These are phyloP conservation scores for Bungarus multicinctus DNA, from an alignment of 2,113 vertebrate genomes.

Conservation along the genomic window DNA sequence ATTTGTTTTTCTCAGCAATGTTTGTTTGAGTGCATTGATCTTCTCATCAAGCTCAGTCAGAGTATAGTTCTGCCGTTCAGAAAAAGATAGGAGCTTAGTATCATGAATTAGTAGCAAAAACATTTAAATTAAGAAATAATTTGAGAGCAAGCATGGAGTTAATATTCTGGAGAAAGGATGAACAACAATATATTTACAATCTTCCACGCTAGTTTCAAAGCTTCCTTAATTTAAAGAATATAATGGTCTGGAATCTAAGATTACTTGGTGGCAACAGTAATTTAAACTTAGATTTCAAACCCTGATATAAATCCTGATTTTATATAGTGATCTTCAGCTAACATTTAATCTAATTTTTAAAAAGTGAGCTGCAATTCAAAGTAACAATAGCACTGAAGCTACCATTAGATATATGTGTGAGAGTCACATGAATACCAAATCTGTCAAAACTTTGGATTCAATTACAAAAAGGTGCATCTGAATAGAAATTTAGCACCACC, in stretches of 20 bases:
- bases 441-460: background rate
- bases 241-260: background rate
- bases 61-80: slow-evolving; percentile 83
- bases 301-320: background rate
- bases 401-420: background rate
- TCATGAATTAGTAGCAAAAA: slow-evolving; percentile 53
- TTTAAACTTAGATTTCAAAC: background rate
- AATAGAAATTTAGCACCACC: background rate
- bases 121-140: slow-evolving; percentile 7
- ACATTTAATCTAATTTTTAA: background rate
- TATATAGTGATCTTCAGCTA: background rate
- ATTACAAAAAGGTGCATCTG: background rate
- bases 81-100: slow-evolving; percentile 59
- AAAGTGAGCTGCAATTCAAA: background rate
- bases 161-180: background rate
- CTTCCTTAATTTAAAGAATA: background rate
- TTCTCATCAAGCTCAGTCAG: slow-evolving; percentile 95
- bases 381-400: background rate
- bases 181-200: background rate
- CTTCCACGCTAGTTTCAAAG: background rate
- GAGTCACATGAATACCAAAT: background rate
- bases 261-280: background rate
- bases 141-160: background rate
- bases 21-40: slow-evolving; percentile 89
- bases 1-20: slow-evolving; percentile 87